Conservation (phyloP, 30 jellyfish, hydroid and myxozoan genomes). For the Hydractinia symbiolongicarpus region DNA sequence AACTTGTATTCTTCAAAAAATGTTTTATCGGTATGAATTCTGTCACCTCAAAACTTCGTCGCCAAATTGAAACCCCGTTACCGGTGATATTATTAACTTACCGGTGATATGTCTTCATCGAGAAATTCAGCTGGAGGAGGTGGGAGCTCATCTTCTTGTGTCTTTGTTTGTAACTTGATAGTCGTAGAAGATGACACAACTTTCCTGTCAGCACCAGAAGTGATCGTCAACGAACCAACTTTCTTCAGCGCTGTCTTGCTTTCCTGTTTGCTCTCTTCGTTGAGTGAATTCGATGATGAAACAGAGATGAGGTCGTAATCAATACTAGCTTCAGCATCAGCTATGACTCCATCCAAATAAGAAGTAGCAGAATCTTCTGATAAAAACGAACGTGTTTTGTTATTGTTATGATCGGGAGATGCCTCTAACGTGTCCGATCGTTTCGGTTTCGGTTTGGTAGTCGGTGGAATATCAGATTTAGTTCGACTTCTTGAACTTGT, state of each 20-base stretch:
- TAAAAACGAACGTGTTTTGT: not conserved
- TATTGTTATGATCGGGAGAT: conserved; percentile 15
- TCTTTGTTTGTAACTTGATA: not conserved
- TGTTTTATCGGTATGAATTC: too few relatives aligned
- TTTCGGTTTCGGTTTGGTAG: conserved; percentile 79
- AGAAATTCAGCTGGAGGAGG: conserved; percentile 51
- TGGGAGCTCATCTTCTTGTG: conserved; percentile 26
- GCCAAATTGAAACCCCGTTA: too few relatives aligned
- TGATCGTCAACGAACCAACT: not conserved
- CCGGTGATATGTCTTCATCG: not conserved
- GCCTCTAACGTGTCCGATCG: not conserved
- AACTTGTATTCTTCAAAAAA: too few relatives aligned
- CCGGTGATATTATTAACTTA: too few relatives aligned
- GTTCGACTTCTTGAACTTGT: conserved; percentile 6
- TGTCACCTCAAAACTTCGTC: too few relatives aligned
- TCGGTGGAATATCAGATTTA: conserved; percentile 53
- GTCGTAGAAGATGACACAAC: not conserved
- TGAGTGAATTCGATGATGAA: conserved; percentile 17
- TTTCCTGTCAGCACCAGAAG: not conserved
- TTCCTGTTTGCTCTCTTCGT: not conserved
- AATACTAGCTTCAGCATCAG: conserved; percentile 67
- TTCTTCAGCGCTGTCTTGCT: not conserved
- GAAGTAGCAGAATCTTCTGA: conserved; percentile 48
- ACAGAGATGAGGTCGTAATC: conserved; percentile 44
- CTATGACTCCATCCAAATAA: conserved; percentile 52